Conservation (phyloP, 2,888 invertebrate genomes). For the Proisotoma minuta region DNA sequence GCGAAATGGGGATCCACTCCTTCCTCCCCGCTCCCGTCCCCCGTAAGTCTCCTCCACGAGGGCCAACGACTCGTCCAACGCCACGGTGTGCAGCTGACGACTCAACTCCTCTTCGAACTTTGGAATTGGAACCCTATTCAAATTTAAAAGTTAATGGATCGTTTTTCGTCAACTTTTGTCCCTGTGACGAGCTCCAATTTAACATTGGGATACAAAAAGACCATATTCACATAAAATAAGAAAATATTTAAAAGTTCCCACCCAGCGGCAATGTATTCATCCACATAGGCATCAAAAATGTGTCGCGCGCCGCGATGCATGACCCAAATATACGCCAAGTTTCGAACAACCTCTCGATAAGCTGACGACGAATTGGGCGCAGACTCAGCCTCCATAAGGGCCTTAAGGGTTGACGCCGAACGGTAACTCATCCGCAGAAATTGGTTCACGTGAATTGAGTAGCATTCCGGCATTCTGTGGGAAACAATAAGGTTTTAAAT, state of each 20-base stretch:
- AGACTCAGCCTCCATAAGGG: slow-evolving; percentile 36
- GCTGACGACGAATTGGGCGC: slow-evolving; percentile 25
- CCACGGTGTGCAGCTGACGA: slow-evolving; percentile 47
- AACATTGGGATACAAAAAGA: no score
- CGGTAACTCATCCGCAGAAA: slow-evolving; percentile 44
- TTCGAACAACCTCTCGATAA: slow-evolving; percentile 46
- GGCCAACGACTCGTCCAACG: slow-evolving; percentile 48
- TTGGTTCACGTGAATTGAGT: slow-evolving; percentile 43
- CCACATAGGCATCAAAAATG: slow-evolving; percentile 48
- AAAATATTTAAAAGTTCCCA: slow-evolving; percentile 24
- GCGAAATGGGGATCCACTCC: slow-evolving; percentile 14
- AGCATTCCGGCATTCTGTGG: slow-evolving; percentile 45
- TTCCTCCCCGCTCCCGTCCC: slow-evolving; percentile 22
- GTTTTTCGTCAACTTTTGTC: no score
- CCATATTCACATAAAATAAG: no score
- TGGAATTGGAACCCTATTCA: slow-evolving; percentile 37
- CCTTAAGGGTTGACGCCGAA: slow-evolving; percentile 41
- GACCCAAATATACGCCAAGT: slow-evolving; percentile 49
- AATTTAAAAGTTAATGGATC: no score
- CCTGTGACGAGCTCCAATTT: no score
- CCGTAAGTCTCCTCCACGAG: slow-evolving; percentile 47
- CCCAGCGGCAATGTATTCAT: slow-evolving; percentile 45
- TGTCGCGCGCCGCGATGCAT: slow-evolving; percentile 49
- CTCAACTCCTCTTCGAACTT: slow-evolving; percentile 47
- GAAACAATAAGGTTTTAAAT: slow-evolving; percentile 5